A percentile compares a stretch with the other conserved stretches of the same genome.
phyloP scores from a whole-genome alignment of 2,797 vertebrate species.

The Apogon talboti region DNA sequence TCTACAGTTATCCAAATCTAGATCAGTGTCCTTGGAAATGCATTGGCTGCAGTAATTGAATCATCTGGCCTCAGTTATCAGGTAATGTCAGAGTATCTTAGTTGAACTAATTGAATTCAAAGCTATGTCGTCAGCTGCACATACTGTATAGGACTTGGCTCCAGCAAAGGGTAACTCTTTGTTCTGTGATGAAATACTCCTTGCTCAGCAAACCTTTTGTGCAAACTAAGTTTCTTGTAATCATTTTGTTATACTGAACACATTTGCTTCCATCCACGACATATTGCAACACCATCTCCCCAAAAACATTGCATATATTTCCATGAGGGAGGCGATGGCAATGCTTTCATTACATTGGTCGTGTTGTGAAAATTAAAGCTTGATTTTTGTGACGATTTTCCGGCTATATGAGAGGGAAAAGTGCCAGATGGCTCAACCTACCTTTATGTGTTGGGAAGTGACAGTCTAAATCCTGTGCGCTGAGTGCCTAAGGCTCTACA shows the following conservation, averaged over 20 bases:
- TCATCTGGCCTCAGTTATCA: slow-evolving; percentile 45
- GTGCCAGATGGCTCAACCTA: slow-evolving; percentile 56
- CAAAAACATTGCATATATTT: background rate
- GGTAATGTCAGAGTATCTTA: slow-evolving; percentile 47
- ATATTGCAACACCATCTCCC: background rate
- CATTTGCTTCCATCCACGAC: background rate
- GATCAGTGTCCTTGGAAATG: slow-evolving; percentile 40
- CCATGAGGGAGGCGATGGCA: background rate
- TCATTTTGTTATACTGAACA: slow-evolving; percentile 11
- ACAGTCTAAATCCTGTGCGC: slow-evolving; percentile 58
- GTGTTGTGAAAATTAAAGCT: slow-evolving; percentile 15
- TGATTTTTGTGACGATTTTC: slow-evolving; percentile 46
- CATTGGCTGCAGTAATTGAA: slow-evolving; percentile 53
- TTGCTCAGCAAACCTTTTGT: slow-evolving; percentile 21
- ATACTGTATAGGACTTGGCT: slow-evolving; percentile 22
- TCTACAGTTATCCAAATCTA: slow-evolving; percentile 30
- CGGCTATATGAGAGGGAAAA: slow-evolving; percentile 26
- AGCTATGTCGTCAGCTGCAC: slow-evolving; percentile 47
- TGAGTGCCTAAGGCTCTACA: slow-evolving; percentile 54
- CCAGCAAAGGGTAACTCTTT: slow-evolving; percentile 17
- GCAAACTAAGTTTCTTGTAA: slow-evolving; percentile 9
- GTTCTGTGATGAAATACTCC: slow-evolving; percentile 43
- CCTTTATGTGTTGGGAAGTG: slow-evolving; percentile 59
- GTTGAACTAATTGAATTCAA: slow-evolving; percentile 66
- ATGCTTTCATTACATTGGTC: slow-evolving; percentile 23